Base-by-base conservation (phyloP, 1,140 invertebrate genomes). In the Papilio machaon region DNA sequence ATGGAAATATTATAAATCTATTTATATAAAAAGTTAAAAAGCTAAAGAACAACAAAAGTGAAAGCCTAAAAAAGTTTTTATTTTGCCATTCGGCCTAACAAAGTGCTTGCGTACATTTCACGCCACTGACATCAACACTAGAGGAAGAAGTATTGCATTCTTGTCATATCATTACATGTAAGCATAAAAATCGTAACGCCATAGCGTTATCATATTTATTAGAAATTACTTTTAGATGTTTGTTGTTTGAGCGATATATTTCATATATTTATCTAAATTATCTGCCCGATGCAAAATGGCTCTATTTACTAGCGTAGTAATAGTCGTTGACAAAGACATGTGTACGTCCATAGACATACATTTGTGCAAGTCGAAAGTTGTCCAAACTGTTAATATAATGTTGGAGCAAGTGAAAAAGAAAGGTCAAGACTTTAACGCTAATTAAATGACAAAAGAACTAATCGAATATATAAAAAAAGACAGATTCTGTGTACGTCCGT, bases 131-230 rank as follows among this genome's bases (percentile, higher is more conserved):
- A 43, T 43, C 4, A 4, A 43, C 23, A 19, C 19, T 64, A 8
- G 54, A 5, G 19, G 19, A 23, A 30, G 58, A 11, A 64, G n/a
- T 19, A 3, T 64, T 64, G 58, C 19, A 30, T 67, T 67, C 64
- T 9, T 23, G 13, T 67, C 91, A 94, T 92, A 94, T 94, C 91
- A 94, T 92, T 92, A 94, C 88, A 84, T 52, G 90, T 94, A 92
- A 91, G 91, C 86, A 84, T 88, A 85, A 30, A 30, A 35, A 35
- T 30, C 10, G 2, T 64, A 67, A 67, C 64, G 64, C 30, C 23
- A 35, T 67, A 35, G 64, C 64, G 64, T 67, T 67, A 30, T 82
- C 79, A 85, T 85, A 87, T 85, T 86, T 87, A 84, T 81, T 84
- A 84, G 77, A 73, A 47, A 82, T 54, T 82, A 81, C 76, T 79